Evolutionary conservation across 2,888 invertebrate species (phyloP), one percentile per base, ranked within the genome.

Genomic region (Hirtodrosophila histrioides): DNA sequence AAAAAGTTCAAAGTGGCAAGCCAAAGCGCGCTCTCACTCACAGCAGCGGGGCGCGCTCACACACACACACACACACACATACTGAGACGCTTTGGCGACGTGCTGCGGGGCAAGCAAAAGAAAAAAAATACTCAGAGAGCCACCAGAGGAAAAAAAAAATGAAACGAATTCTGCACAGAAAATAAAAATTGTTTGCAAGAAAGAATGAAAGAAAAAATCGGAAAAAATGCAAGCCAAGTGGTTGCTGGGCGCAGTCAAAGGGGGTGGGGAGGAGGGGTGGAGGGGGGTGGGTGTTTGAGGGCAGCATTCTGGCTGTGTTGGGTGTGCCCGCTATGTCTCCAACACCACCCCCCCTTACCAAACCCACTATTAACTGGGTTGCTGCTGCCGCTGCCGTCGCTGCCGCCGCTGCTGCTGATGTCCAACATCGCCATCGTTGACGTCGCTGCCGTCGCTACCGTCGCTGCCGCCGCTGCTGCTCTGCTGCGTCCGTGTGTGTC

Each of bases 141-240:
- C 44, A 65, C 40, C 65, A 73, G 61, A 67, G 64, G 41, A 66
- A 69, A 62, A 72, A 74, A 73, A 70, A 70, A 50, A 12, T 8
- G 46, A 74, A 75, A 72, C 55, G 75, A 86, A 85, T 79, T 86
- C 85, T 84, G 89, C 88, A 88, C 89, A 88, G 88, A 88, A 88
- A 86, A 88, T 88, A 88, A 89, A 88, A 88, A 88, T 88, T 83
- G 78, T 84, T 87, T 85, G 78, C 79, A 89, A 87, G 86, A 86
- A 86, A 89, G 80, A 83, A 76, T 69, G 88, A 88, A 83, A 88
- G 80, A 78, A 88, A 88, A 88, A 84, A 88, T 84, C 85, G 75
- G 88, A 87, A 83, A 86, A 88, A 83, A 86, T 88, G 88, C 88
- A 84, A 85, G 86, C 88, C 88, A 88, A 84, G 84, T 87, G 86